A percentile compares a stretch with the other conserved stretches of the same genome.
These are phyloP conservation scores for Caenorhabditis sulstoni DNA, from an alignment of 2,888 invertebrate species.

Conservation along the genomic window DNA sequence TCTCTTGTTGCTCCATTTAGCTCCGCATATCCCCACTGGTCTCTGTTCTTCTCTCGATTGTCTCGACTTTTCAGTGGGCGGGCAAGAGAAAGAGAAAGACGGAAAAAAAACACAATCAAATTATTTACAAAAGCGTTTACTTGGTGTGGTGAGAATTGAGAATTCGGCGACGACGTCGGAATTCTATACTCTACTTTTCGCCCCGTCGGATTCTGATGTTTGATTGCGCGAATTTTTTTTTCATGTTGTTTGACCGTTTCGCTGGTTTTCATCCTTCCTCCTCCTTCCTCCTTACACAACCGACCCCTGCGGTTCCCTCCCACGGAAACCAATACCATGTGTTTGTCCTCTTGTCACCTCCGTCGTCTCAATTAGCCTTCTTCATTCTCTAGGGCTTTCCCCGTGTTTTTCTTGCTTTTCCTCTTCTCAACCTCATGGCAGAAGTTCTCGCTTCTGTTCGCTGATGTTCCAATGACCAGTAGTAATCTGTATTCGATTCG, in stretches of 20 bases:
- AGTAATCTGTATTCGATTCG: conserved; percentile 17
- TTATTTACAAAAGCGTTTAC: not conserved
- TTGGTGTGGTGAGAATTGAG: conserved; percentile 15
- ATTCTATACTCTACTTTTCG: conserved; percentile 17
- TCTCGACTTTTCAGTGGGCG: not conserved
- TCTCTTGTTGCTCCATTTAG: conserved; percentile 18
- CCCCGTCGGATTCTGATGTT: conserved; percentile 51
- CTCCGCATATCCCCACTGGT: conserved; percentile 2
- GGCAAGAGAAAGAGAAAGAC: not conserved
- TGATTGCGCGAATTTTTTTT: conserved; percentile 36
- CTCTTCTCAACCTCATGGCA: not conserved
- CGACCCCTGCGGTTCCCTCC: conserved; percentile 14
- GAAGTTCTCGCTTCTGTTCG: conserved; percentile 3
- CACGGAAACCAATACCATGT: conserved; percentile 45
- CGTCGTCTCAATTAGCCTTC: conserved; percentile 35
- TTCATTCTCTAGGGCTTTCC: conserved; percentile 14
- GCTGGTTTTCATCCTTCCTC: conserved; percentile 9
- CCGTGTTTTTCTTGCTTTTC: conserved; percentile 10
- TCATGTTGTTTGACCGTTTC: conserved; percentile 52
- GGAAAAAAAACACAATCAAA: conserved; percentile 4
- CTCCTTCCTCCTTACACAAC: conserved; percentile 12
- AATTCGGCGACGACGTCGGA: conserved; percentile 9
- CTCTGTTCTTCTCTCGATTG: conserved; percentile 6
- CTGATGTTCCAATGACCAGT: not conserved
- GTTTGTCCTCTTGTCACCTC: conserved; percentile 50